Evolutionary conservation across 2,797 vertebrate genomes (phyloP).

Genomic region (Fratercula arctica): DNA sequence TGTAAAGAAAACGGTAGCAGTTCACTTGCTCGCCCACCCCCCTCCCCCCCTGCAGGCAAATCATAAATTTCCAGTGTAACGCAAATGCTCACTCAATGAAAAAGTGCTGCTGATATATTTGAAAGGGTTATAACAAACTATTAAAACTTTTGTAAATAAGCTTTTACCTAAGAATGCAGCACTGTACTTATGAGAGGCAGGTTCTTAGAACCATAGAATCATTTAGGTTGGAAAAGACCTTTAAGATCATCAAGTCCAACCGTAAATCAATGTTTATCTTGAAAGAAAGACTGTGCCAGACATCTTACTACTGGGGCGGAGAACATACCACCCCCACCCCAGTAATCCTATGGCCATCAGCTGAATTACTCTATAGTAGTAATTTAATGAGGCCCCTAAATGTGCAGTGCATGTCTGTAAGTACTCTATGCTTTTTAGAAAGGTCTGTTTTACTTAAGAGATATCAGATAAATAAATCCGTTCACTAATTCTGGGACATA

Average conservation of each 20-base stretch:
- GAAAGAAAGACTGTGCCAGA: background rate
- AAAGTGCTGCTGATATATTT: background rate
- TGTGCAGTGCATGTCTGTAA: background rate
- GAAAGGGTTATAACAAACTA: background rate
- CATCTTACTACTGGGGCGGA: background rate
- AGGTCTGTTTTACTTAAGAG: background rate
- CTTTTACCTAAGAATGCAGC: background rate
- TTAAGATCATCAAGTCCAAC: background rate
- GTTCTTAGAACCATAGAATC: background rate
- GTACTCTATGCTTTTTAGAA: background rate
- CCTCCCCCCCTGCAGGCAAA: background rate
- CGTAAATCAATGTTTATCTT: background rate
- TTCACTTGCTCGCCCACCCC: background rate
- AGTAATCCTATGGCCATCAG: background rate
- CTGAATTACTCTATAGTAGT: background rate
- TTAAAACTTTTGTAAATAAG: background rate
- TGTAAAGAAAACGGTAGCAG: background rate
- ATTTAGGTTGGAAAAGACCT: background rate
- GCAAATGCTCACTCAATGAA: background rate
- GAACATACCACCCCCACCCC: too few species aligned
- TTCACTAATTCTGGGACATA: background rate
- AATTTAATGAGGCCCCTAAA: background rate
- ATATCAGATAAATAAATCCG: background rate
- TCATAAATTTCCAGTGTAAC: background rate
- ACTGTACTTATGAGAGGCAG: background rate